Percentiles rank a stretch among this genome's conserved stretches.
Conservation (phyloP, 2,113 vertebrate genomes). For the Trichechus manatus region DNA sequence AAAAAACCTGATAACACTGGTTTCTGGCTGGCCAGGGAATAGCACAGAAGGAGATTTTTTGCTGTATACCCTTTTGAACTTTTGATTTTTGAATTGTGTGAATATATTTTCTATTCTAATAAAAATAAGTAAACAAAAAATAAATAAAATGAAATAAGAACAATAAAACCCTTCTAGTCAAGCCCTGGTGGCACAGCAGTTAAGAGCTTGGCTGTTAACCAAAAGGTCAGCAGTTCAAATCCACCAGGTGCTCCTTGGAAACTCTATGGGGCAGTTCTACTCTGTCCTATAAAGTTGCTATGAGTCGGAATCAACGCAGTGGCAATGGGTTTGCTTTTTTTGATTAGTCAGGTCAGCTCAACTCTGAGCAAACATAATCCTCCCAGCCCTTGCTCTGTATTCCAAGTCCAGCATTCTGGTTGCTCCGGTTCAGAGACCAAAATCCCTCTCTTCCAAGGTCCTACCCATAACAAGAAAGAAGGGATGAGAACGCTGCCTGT, state of each 20-base stretch:
- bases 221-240: no score
- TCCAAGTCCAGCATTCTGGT: neutral
- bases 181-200: no score
- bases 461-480: neutral
- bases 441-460: neutral
- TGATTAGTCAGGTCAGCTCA: neutral
- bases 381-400: neutral
- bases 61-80: neutral
- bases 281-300: no score
- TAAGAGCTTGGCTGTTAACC: no score
- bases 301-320: no score
- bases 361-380: neutral
- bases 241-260: no score
- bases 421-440: neutral
- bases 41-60: neutral
- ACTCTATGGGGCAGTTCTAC: no score
- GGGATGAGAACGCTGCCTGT: neutral
- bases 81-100: neutral
- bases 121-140: conserved; percentile 18
- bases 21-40: neutral
- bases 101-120: neutral
- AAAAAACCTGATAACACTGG: neutral
- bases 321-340: no score
- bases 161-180: neutral
- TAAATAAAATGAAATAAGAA: conserved; percentile 16